Percentiles rank a stretch among this genome's conserved stretches.
Evolutionary conservation across 2,888 invertebrate species (phyloP).

Genomic region (Bruchidius siliquastri): DNA sequence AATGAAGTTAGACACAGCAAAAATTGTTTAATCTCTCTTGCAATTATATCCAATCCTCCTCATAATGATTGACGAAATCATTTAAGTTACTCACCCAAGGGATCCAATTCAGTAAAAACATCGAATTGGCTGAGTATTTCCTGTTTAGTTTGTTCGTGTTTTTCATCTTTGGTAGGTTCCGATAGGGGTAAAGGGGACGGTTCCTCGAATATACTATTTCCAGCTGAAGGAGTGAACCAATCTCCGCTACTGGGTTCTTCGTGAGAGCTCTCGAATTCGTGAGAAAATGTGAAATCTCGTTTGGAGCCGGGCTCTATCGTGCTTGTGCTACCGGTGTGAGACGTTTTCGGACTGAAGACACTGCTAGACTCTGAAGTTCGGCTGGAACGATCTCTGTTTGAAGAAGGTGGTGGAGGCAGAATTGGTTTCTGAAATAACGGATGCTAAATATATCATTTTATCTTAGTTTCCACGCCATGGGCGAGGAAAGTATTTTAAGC

Average conservation of each 20-base stretch:
- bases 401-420: constrained; percentile 37
- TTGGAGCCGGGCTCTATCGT: constrained; percentile 28
- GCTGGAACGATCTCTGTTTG: constrained; percentile 34
- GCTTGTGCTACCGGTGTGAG: constrained; percentile 34
- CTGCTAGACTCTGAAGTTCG: constrained; percentile 40
- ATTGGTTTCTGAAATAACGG: constrained; percentile 33
- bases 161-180: constrained; percentile 38
- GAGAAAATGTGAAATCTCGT: constrained; percentile 33
- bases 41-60: too few species aligned
- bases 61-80: too few species aligned
- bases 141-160: constrained; percentile 41
- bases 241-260: constrained; percentile 42
- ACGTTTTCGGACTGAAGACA: constrained; percentile 44
- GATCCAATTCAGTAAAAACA: constrained; percentile 91
- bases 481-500: too few species aligned
- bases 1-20: too few species aligned
- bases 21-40: too few species aligned
- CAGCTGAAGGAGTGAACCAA: constrained; percentile 41
- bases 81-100: constrained; percentile 64
- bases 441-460: too few species aligned
- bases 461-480: too few species aligned
- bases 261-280: constrained; percentile 35
- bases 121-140: constrained; percentile 58
- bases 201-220: constrained; percentile 42
- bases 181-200: constrained; percentile 22